Conservation (phyloP, 2,888 invertebrate genomes). For the Lydus trimaculatus region DNA sequence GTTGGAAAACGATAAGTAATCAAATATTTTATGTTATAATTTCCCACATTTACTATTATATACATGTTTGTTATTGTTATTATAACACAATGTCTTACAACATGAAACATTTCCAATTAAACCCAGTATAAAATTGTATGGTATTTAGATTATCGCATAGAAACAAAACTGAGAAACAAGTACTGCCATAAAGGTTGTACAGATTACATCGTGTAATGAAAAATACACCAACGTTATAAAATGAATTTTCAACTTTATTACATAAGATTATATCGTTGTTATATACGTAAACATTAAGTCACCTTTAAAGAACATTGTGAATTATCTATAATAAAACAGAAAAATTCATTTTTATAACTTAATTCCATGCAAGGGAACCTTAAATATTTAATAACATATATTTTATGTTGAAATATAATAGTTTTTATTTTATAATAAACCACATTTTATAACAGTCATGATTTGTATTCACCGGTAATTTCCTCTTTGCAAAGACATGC, state of each 20-base stretch:
- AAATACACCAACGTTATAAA: conserved; percentile 17
- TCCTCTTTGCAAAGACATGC: conserved; percentile 43
- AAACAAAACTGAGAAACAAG: conserved; percentile 18
- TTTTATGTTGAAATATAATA: not conserved
- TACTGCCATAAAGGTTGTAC: conserved; percentile 15
- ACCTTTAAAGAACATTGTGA: not conserved
- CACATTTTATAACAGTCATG: conserved; percentile 29
- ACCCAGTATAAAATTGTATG: conserved; percentile 13
- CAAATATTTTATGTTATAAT: not conserved
- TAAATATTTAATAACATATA: not conserved
- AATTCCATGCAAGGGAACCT: conserved; percentile 10
- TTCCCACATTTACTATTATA: conserved; percentile 12
- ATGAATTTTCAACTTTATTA: conserved; percentile 18
- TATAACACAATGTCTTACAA: conserved; percentile 12
- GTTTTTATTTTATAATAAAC: not conserved
- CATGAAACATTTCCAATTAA: conserved; percentile 14
- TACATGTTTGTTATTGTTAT: conserved; percentile 7
- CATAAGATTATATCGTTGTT: conserved; percentile 13
- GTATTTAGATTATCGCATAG: conserved; percentile 15
- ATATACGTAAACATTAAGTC: conserved; percentile 15
- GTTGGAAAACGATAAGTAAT: not conserved
- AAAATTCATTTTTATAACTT: conserved; percentile 8
- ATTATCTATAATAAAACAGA: conserved; percentile 6
- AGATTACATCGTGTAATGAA: conserved; percentile 22
- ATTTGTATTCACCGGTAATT: conserved; percentile 47